Conservation (phyloP, 2,888 invertebrate species). For the Rhodophaea formosa region DNA sequence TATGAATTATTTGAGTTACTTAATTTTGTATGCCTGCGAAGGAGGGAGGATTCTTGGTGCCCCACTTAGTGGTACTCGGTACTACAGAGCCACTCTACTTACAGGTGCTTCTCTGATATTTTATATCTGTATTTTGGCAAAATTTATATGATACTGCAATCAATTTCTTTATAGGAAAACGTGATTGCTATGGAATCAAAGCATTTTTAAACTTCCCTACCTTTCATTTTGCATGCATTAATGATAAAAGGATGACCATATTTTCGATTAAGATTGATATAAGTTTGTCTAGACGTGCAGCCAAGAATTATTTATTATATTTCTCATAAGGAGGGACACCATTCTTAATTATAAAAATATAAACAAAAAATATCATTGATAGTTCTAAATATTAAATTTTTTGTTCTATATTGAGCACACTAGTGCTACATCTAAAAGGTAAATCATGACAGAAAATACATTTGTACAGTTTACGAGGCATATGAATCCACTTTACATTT, state of each 20-base stretch:
- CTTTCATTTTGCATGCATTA: too few relatives aligned
- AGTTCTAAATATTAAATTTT: not conserved
- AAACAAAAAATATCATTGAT: not conserved
- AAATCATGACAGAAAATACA: not conserved
- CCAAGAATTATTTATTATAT: not conserved
- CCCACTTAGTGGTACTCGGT: slow-evolving; percentile 5
- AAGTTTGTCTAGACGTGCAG: not conserved
- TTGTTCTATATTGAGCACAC: not conserved
- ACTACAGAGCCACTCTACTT: slow-evolving; percentile 15
- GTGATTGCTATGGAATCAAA: too few relatives aligned
- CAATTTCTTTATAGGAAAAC: too few relatives aligned
- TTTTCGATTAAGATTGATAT: not conserved
- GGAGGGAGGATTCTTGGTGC: slow-evolving; percentile 17
- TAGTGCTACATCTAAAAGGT: not conserved
- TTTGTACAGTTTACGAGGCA: not conserved
- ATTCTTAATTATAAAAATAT: not conserved
- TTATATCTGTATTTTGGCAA: not conserved
- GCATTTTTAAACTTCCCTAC: too few relatives aligned
- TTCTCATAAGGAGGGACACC: not conserved
- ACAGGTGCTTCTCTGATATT: slow-evolving; percentile 21
- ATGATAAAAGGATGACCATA: not conserved
- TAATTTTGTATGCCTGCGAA: slow-evolving; percentile 11
- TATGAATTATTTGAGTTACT: slow-evolving; percentile 6
- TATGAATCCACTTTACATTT: slow-evolving; percentile 1
- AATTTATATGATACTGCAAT: not conserved